A percentile compares a stretch with the other conserved stretches of the same genome.
These are phyloP conservation scores for Perca fluviatilis DNA, from an alignment of 2,113 vertebrate species.

Conservation along the genomic window DNA sequence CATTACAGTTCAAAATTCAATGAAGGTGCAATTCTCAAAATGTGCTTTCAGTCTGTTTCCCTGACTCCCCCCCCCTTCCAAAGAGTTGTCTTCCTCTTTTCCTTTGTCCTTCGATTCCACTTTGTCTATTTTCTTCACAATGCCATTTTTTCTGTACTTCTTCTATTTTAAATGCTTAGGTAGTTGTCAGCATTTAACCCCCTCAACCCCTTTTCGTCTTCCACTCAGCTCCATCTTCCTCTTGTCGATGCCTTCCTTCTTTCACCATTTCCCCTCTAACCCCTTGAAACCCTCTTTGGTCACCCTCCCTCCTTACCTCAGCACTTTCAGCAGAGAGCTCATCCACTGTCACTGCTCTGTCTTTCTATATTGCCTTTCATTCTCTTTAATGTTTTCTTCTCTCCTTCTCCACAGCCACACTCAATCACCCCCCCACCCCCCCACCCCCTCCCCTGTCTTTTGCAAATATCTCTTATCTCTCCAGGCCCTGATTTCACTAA, in stretches of 20 bases:
- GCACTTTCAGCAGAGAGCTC: constrained; percentile 48
- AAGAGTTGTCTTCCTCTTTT: constrained; percentile 55
- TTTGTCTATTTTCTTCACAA: constrained; percentile 37
- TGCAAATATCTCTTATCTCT: constrained; percentile 61
- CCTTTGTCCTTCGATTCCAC: constrained; percentile 49
- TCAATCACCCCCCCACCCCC: constrained; percentile 28
- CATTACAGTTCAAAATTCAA: constrained; percentile 83
- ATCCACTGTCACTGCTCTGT: constrained; percentile 39
- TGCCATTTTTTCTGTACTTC: constrained; percentile 24
- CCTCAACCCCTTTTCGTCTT: not conserved
- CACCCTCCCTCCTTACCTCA: constrained; percentile 45
- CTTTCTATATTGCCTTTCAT: constrained; percentile 27
- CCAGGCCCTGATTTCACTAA: constrained; percentile 65
- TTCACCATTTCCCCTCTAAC: constrained; percentile 49
- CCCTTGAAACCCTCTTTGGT: constrained; percentile 51
- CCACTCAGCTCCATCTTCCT: constrained; percentile 30
- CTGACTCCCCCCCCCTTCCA: constrained; percentile 27
- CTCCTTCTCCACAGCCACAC: constrained; percentile 22
- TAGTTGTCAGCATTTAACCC: constrained; percentile 61
- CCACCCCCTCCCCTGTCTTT: constrained; percentile 2
- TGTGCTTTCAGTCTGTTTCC: constrained; percentile 66
- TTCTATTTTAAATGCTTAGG: constrained; percentile 27
- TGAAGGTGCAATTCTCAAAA: constrained; percentile 77
- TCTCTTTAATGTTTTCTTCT: constrained; percentile 43
- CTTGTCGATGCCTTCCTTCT: constrained; percentile 35